Conservation (phyloP, 2,888 invertebrate species). For the Eupithecia subfuscata region DNA sequence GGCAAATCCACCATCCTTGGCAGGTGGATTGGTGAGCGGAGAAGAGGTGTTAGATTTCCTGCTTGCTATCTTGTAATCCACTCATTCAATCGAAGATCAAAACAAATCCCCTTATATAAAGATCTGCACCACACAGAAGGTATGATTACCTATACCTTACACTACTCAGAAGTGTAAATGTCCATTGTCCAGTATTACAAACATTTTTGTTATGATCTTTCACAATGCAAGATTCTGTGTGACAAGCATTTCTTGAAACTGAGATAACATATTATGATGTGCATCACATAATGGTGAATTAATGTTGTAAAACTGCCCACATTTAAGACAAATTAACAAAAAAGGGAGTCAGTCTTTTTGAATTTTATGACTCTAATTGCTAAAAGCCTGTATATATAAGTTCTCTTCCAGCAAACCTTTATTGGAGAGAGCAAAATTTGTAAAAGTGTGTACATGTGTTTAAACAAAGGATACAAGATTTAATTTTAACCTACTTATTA, state of each 20-base stretch:
- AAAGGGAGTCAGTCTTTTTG: no score
- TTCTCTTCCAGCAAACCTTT: no score
- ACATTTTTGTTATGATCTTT: slow-evolving; percentile 37
- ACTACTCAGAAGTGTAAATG: slow-evolving; percentile 35
- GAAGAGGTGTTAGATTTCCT: neutral
- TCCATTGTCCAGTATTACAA: slow-evolving; percentile 37
- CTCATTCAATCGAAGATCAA: neutral
- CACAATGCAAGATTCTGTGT: slow-evolving; percentile 35
- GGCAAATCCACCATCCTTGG: no score
- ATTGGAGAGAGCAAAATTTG: no score
- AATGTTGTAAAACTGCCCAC: neutral
- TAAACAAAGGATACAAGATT: no score
- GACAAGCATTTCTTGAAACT: slow-evolving; percentile 22
- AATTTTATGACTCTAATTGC: no score
- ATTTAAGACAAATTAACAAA: neutral
- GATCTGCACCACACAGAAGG: neutral
- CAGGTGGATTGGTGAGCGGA: neutral
- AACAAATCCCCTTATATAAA: neutral
- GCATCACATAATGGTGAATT: neutral
- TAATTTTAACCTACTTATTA: no score
- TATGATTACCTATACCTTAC: neutral
- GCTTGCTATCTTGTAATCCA: neutral
- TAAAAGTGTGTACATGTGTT: no score
- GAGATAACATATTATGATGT: slow-evolving; percentile 11
- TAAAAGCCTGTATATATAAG: no score